Percentiles rank a stretch among this genome's conserved stretches.
These are phyloP conservation scores for Sitophilus oryzae DNA, from an alignment of 1,140 invertebrate species.

Conservation along the genomic window DNA sequence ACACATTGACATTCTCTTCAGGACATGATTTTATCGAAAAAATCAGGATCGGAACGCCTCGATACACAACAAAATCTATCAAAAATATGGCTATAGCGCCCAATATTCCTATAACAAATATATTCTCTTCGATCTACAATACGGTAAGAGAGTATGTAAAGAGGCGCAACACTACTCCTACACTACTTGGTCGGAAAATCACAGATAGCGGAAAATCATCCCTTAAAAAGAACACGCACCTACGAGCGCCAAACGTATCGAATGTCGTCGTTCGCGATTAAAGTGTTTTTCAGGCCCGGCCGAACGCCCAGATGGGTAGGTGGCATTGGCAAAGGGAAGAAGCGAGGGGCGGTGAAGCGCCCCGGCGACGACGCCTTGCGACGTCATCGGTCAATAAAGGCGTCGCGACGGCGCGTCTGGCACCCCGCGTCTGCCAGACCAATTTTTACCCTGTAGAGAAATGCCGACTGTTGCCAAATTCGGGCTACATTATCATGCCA, in stretches of 20 bases:
- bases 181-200: neutral
- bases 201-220: neutral
- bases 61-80: neutral
- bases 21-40: constrained; percentile 4
- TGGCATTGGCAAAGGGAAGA: too few species aligned
- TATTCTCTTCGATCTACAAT: too few species aligned
- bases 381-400: constrained; percentile 40
- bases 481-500: too few species aligned
- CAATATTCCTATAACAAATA: too few species aligned
- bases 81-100: neutral
- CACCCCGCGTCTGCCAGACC: constrained; percentile 1
- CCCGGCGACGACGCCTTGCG: constrained; percentile 41
- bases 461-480: too few species aligned
- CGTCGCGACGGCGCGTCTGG: constrained; percentile 41
- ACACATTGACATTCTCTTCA: constrained; percentile 24
- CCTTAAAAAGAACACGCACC: neutral
- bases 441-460: too few species aligned
- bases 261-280: too few species aligned
- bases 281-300: neutral
- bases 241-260: too few species aligned
- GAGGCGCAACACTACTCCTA: too few species aligned
- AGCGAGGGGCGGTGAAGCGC: constrained; percentile 3
- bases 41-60: too few species aligned
- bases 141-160: too few species aligned
- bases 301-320: constrained; percentile 13